phyloP scores from a whole-genome alignment of 2,888 invertebrate genomes.

The Meliscaeva auricollis region DNA sequence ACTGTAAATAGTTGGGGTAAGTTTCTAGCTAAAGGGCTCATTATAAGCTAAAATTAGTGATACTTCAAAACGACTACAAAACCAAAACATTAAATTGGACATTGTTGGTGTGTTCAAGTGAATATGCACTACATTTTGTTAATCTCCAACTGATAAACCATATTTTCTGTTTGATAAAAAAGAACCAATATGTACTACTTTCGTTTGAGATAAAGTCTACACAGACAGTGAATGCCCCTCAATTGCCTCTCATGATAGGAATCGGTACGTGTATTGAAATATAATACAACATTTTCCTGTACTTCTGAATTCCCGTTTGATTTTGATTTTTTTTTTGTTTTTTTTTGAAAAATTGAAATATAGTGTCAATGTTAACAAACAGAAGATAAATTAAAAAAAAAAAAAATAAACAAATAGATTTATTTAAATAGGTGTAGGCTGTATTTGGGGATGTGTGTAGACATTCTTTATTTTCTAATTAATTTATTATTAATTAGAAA shows the following conservation, averaged over 20 bases:
- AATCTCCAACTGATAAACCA: neutral
- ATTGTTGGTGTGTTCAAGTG: neutral
- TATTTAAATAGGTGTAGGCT: constrained; percentile 15
- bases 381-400: constrained; percentile 16
- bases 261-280: neutral
- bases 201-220: constrained; percentile 13
- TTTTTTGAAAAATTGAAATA: neutral
- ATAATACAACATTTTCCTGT: constrained; percentile 1
- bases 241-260: neutral
- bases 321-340: neutral
- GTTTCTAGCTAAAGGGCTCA: too few relatives aligned
- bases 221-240: neutral
- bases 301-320: constrained; percentile 19
- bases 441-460: neutral
- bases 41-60: too few relatives aligned
- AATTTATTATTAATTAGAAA: neutral
- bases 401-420: neutral
- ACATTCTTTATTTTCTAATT: neutral
- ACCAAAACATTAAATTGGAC: too few relatives aligned
- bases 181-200: neutral
- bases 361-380: constrained; percentile 20
- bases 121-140: neutral
- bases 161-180: constrained; percentile 1
- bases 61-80: too few relatives aligned
- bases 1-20: constrained; percentile 83